Conservation (phyloP, 2,113 vertebrate species). For the Oryctolagus cuniculus region mOryCun1.1 NC_091434.1:36561001-36561500, state of each 20-base stretch:
- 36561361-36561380: neutral
- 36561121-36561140: neutral
- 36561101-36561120: neutral
- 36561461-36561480: too few species aligned
- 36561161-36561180: neutral
- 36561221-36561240: neutral
- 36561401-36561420: neutral
- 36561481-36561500: too few species aligned
- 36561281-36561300: neutral
- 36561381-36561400: neutral
- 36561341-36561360: constrained; percentile 7
- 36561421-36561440: too few species aligned
- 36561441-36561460: too few species aligned
- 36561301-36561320: neutral
- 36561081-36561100: neutral
- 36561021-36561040: neutral
- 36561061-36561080: neutral
- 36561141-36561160: neutral
- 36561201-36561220: neutral
- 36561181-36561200: neutral
- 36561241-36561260: neutral
- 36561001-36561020: neutral
- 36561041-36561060: neutral
- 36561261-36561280: neutral
- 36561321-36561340: neutral